Evolutionary conservation across 2,113 vertebrate species (phyloP).

Genomic region (Myrmecobius fasciatus): DNA sequence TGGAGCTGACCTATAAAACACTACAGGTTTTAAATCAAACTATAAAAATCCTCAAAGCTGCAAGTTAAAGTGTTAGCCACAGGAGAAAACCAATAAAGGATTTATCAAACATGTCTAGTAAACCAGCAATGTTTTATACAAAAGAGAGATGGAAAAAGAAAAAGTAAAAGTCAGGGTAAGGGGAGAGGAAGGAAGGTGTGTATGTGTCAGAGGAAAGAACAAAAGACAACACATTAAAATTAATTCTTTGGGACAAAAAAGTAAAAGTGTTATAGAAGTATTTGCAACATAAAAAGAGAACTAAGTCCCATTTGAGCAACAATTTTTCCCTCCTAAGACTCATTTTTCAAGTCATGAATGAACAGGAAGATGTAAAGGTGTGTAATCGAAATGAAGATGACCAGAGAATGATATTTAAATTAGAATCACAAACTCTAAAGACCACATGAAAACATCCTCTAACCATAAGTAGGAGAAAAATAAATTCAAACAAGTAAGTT

Average conservation of each 20-base stretch:
- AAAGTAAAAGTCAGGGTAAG: neutral
- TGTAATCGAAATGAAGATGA: conserved; percentile 24
- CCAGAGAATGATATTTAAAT: conserved; percentile 37
- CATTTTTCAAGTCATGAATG: conserved; percentile 22
- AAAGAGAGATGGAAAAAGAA: conserved; percentile 2
- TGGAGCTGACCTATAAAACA: conserved; percentile 77
- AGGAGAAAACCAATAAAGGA: conserved; percentile 70
- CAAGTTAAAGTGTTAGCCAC: conserved; percentile 72
- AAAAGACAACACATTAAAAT: conserved; percentile 61
- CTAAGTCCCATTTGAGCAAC: neutral
- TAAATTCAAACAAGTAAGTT: neutral
- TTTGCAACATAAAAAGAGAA: conserved; percentile 46
- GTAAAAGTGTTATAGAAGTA: conserved; percentile 29
- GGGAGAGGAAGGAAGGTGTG: neutral
- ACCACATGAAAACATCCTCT: neutral
- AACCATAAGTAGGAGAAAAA: neutral
- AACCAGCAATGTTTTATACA: conserved; percentile 65
- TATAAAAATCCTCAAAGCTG: conserved; percentile 76
- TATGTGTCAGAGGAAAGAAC: neutral
- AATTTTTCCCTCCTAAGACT: conserved; percentile 1
- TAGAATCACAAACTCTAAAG: conserved; percentile 33
- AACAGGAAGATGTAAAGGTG: conserved; percentile 36
- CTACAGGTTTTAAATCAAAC: conserved; percentile 81
- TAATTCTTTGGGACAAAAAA: conserved; percentile 47
- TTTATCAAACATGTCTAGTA: conserved; percentile 74